Base-by-base conservation (phyloP, 2,113 vertebrate genomes). In the Mionectes macconnelli region DNA sequence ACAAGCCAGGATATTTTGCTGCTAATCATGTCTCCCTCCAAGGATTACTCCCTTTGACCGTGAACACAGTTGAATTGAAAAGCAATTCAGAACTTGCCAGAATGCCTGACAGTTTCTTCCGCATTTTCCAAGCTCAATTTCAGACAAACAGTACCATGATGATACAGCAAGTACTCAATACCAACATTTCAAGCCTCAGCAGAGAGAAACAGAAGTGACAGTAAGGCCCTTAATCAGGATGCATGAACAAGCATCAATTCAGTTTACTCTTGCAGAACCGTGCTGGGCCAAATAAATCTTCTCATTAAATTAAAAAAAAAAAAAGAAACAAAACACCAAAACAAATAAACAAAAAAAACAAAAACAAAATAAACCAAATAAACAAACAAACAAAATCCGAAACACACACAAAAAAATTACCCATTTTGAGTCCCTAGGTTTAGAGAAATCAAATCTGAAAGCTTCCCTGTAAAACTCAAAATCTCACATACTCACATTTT, bases 181-280 rank as follows among this genome's bases (percentile, higher is more conserved):
- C n/a, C 52, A 91, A 23, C 52, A 92, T 63, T 91, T 94, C 89
- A 86, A 95, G 35, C 42, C 55, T 84, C 60, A 94, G 35, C 22
- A 72, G 62, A 96, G 42, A 50, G 91, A 93, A 96, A 33, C 64
- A 87, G 35, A 72, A 75, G 44, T 88, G 87, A 79, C 0, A 4
- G 69, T 89, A 87, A 82, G 74, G 28, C 69, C 72, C 59, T 94
- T 96, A 89, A 96, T 92, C 87, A 75, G 87, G 79, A 95, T 90
- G 64, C 93, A 93, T 49, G 85, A 93, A 90, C 79, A 93, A 93
- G 78, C 59, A 84, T 60, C n/a, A 49, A 66, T 93, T 94, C 78
- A 70, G 74, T 87, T 91, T 94, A 90, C 17, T 84, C 42, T 69
- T 78, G 50, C 57, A 72, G 57, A 89, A 16, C 53, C 89, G 33